Percentiles rank a stretch among this genome's conserved stretches.
Evolutionary conservation across 2,113 vertebrate species (phyloP).

Genomic region (Morone saxatilis): DNA sequence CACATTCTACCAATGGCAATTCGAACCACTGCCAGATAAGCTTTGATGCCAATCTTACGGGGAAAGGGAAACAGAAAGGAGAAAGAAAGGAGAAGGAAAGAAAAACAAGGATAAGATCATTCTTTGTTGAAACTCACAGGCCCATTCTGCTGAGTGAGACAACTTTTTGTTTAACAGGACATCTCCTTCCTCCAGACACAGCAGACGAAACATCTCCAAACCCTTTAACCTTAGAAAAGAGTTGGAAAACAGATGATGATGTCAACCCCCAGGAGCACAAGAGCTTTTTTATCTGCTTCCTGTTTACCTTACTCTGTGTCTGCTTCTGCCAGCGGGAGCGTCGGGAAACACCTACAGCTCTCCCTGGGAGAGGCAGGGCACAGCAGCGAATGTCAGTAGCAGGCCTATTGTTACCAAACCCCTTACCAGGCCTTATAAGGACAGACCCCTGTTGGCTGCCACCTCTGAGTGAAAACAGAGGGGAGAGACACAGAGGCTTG

Average conservation of each 20-base stretch:
- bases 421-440: conserved; percentile 72
- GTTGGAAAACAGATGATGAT: conserved; percentile 57
- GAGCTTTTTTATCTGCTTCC: conserved; percentile 72
- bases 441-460: conserved; percentile 29
- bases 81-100: not conserved
- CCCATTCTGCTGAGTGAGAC: conserved; percentile 41
- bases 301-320: conserved; percentile 69
- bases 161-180: conserved; percentile 43
- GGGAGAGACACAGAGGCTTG: not conserved
- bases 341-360: conserved; percentile 67
- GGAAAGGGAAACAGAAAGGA: not conserved
- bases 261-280: conserved; percentile 47
- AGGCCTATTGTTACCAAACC: conserved; percentile 65
- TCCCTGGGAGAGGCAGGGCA: conserved; percentile 46
- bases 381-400: conserved; percentile 40
- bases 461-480: conserved; percentile 32
- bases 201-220: conserved; percentile 40
- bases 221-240: conserved; percentile 19
- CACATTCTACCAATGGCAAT: not conserved
- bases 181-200: conserved; percentile 38
- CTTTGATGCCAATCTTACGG: not conserved
- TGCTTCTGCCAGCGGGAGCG: conserved; percentile 50
- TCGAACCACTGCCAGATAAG: not conserved
- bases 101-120: not conserved
- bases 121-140: conserved; percentile 15